phyloP scores from a whole-genome alignment of 2,888 invertebrate species.

The Drosophila affinis region DNA sequence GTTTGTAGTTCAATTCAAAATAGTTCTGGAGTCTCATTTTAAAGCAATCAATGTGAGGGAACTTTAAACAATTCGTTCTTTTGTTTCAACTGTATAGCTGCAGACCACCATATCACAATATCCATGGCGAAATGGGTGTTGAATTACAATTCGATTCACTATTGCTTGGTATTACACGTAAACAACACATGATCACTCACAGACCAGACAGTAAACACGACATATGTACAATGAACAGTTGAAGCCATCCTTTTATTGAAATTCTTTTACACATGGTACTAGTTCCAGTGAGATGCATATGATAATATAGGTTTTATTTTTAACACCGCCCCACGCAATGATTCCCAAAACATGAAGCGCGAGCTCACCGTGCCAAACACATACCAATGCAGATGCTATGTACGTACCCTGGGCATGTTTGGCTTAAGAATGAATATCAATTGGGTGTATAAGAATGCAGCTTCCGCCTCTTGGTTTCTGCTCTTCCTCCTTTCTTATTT shows the following conservation, averaged over 20 bases:
- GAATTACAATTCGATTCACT: conserved; percentile 10
- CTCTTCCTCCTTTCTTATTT: conserved; percentile 22
- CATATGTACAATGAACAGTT: background rate
- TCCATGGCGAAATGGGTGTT: background rate
- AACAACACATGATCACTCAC: conserved; percentile 34
- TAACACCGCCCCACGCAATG: background rate
- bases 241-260: background rate
- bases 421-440: conserved; percentile 44
- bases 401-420: conserved; percentile 73
- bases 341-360: background rate
- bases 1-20: background rate
- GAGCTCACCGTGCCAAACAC: conserved; percentile 27
- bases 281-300: background rate
- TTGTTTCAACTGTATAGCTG: conserved; percentile 26
- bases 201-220: background rate
- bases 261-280: background rate
- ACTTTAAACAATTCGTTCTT: conserved; percentile 12
- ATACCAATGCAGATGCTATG: conserved; percentile 13
- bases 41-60: background rate
- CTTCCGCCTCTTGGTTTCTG: conserved; percentile 22
- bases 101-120: conserved; percentile 2
- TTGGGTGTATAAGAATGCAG: conserved; percentile 23
- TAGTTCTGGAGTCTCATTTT: conserved; percentile 3
- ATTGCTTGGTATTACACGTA: conserved; percentile 17
- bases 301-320: background rate